A percentile compares a stretch with the other conserved stretches of the same genome.
These are phyloP conservation scores for Nephrotoma guestfalica DNA, from an alignment of 2,888 invertebrate species.

Conservation along the genomic window DNA sequence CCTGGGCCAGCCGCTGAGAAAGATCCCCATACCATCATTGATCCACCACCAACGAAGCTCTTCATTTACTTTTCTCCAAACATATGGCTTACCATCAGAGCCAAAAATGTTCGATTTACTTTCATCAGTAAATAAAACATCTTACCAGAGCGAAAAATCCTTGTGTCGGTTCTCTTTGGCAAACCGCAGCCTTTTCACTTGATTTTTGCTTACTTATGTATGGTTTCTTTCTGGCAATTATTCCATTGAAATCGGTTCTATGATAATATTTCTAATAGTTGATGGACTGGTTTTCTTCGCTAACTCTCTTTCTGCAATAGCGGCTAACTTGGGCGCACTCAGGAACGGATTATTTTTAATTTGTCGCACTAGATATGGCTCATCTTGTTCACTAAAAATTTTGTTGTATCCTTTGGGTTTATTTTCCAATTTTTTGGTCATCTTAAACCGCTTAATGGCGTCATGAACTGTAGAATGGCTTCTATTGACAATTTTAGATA, in stretches of 20 bases:
- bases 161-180: slow-evolving; percentile 1
- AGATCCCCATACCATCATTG: no score
- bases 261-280: slow-evolving; percentile 1
- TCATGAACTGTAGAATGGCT: no score
- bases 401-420: no score
- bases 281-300: background rate
- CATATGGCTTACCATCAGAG: no score
- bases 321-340: background rate
- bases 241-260: slow-evolving; percentile 1
- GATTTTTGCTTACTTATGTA: background rate
- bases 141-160: slow-evolving; percentile 4
- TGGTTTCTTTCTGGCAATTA: background rate
- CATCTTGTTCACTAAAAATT: no score
- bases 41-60: no score
- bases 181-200: background rate
- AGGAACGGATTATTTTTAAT: background rate
- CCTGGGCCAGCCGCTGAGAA: no score
- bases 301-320: background rate
- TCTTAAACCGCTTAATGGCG: no score
- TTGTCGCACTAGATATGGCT: no score
- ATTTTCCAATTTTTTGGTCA: no score
- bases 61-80: no score
- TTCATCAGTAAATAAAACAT: slow-evolving; percentile 1
- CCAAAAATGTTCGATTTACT: background rate
- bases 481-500: no score